phyloP scores from a whole-genome alignment of 2,888 invertebrate species.

The Drosophila rellima region DNA sequence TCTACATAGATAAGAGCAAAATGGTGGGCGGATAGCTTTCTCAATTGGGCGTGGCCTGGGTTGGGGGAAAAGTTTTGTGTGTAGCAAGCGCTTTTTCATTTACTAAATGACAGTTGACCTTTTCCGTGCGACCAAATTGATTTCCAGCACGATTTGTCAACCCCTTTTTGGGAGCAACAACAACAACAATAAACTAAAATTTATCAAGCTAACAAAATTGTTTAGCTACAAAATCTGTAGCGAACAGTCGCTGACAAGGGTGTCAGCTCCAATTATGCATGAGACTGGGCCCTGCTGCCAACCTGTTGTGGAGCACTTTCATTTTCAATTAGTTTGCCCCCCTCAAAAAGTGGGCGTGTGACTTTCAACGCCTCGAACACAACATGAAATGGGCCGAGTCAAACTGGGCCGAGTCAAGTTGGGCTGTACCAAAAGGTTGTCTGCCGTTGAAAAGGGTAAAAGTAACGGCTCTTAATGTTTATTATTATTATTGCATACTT shows the following conservation, averaged over 20 bases:
- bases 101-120: constrained; percentile 75
- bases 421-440: constrained; percentile 25
- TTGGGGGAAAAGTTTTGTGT: constrained; percentile 32
- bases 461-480: constrained; percentile 67
- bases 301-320: constrained; percentile 73
- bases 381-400: constrained; percentile 58
- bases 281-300: constrained; percentile 36
- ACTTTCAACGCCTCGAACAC: constrained; percentile 68
- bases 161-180: constrained; percentile 47
- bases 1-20: constrained; percentile 54
- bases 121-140: constrained; percentile 72
- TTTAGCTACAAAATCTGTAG: constrained; percentile 66
- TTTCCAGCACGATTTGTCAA: constrained; percentile 79
- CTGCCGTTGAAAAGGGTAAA: constrained; percentile 69
- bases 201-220: constrained; percentile 66
- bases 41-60: constrained; percentile 41
- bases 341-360: constrained; percentile 72
- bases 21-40: constrained; percentile 30
- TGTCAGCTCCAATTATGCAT: constrained; percentile 75
- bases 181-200: constrained; percentile 45
- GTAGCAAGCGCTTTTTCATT: constrained; percentile 68
- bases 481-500: constrained; percentile 75
- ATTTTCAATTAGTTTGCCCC: constrained; percentile 77
- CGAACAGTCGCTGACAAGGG: constrained; percentile 74
- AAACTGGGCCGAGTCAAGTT: constrained; percentile 1